These are phyloP conservation scores for Zaprionus taronus DNA, from an alignment of 1,140 invertebrate species.

Conservation along the genomic window DNA sequence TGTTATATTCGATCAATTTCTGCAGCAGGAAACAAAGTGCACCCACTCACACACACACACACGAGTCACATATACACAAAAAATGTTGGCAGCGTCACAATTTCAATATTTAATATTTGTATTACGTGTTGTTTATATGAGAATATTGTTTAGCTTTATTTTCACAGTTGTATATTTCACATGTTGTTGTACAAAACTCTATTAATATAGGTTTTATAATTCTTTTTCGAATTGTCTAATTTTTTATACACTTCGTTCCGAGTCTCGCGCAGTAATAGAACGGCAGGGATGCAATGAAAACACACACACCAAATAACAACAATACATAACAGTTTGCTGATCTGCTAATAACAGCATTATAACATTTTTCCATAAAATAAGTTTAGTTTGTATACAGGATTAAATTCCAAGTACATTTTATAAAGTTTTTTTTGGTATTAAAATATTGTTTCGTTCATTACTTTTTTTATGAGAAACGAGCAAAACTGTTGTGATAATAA, in stretches of 20 bases:
- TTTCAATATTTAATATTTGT: background rate
- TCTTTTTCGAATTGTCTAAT: background rate
- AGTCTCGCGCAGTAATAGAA: slow-evolving; percentile 1
- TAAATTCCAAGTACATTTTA: too few species aligned
- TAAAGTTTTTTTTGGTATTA: too few species aligned
- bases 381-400: background rate
- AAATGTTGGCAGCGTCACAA: slow-evolving; percentile 28
- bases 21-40: slow-evolving; percentile 37
- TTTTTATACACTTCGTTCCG: slow-evolving; percentile 19
- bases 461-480: background rate
- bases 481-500: background rate
- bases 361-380: background rate
- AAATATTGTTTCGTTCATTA: too few species aligned
- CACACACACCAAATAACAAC: slow-evolving; percentile 4
- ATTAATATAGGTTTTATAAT: slow-evolving; percentile 8
- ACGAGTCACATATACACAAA: slow-evolving; percentile 21
- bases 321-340: slow-evolving; percentile 4
- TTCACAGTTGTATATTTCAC: slow-evolving; percentile 20
- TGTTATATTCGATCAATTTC: slow-evolving; percentile 19
- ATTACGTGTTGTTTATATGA: background rate
- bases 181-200: slow-evolving; percentile 21
- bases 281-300: slow-evolving; percentile 12
- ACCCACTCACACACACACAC: slow-evolving; percentile 23
- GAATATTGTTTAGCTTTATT: background rate
- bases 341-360: slow-evolving; percentile 3